A percentile compares a stretch with the other conserved stretches of the same genome.
These are phyloP conservation scores for Diplolepis rosae DNA, from an alignment of 2,888 invertebrate genomes.

Conservation along the genomic window DNA sequence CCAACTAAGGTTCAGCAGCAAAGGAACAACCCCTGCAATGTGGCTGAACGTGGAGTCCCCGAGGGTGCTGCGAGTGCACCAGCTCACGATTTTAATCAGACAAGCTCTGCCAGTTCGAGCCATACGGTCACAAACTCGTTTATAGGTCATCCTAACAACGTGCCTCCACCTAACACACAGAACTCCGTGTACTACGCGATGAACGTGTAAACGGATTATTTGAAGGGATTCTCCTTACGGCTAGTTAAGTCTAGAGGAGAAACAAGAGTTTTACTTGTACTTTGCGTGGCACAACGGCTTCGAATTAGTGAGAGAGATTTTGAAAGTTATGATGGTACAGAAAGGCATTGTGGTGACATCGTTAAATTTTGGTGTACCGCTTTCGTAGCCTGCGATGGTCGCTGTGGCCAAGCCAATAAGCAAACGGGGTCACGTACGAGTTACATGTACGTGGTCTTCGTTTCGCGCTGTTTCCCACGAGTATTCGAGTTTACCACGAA, in stretches of 20 bases:
- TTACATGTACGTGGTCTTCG: constrained; percentile 39
- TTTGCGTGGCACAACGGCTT: background rate
- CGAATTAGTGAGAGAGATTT: constrained; percentile 36
- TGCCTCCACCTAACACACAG: constrained; percentile 69
- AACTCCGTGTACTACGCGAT: constrained; percentile 84
- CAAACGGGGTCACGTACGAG: constrained; percentile 43
- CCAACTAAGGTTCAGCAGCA: constrained; percentile 63
- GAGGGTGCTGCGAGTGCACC: constrained; percentile 84
- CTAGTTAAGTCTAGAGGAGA: constrained; percentile 16
- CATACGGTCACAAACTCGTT: constrained; percentile 60
- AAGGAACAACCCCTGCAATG: constrained; percentile 45
- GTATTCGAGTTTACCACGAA: constrained; percentile 40
- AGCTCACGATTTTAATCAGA: constrained; percentile 76
- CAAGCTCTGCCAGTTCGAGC: constrained; percentile 53
- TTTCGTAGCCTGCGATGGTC: background rate
- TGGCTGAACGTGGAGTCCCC: constrained; percentile 81
- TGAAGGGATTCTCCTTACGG: constrained; percentile 26
- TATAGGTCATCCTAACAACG: constrained; percentile 67
- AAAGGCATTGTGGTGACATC: constrained; percentile 30
- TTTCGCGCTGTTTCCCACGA: constrained; percentile 35
- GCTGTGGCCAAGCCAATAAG: constrained; percentile 28
- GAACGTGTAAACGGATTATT: constrained; percentile 82
- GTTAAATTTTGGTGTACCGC: constrained; percentile 27
- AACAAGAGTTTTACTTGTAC: constrained; percentile 17
- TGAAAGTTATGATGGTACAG: constrained; percentile 33